phyloP scores from a whole-genome alignment of 2,113 vertebrate species.

The Chrysochloris asiatica region DNA sequence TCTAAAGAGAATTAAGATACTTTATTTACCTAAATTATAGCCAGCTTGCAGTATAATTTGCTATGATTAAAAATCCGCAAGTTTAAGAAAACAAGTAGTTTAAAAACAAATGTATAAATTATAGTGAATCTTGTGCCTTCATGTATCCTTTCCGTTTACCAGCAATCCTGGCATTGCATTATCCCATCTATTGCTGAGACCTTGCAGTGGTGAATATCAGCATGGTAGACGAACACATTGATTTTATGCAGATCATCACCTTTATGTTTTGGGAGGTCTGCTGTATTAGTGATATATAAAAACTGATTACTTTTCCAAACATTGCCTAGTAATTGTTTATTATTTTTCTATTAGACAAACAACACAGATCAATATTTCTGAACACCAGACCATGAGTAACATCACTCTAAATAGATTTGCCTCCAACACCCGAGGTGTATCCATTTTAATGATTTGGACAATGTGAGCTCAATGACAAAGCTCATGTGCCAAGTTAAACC shows the following conservation, averaged over 20 bases:
- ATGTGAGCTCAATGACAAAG: constrained; percentile 96
- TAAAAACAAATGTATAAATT: constrained; percentile 58
- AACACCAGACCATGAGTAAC: constrained; percentile 95
- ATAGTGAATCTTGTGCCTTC: constrained; percentile 66
- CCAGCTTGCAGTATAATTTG: constrained; percentile 32
- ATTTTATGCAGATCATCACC: constrained; percentile 99
- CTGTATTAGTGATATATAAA: constrained; percentile 96
- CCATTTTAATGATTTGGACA: constrained; percentile 95
- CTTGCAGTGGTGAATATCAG: constrained; percentile 90
- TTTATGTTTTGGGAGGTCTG: constrained; percentile 96
- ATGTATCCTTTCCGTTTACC: constrained; percentile 55
- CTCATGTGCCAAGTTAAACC: constrained; percentile 79
- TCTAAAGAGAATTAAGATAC: constrained; percentile 30
- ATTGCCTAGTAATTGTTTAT: constrained; percentile 99
- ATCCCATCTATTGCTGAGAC: constrained; percentile 79
- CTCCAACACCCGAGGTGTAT: constrained; percentile 91
- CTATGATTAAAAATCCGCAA: constrained; percentile 48
- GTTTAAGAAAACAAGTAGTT: constrained; percentile 32
- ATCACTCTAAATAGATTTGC: constrained; percentile 98
- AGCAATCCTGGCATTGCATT: constrained; percentile 71
- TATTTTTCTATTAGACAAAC: constrained; percentile 99
- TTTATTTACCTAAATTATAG: constrained; percentile 49
- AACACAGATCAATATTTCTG: constrained; percentile 97
- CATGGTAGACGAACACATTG: constrained; percentile 94
- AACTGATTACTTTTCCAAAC: constrained; percentile 96